Evolutionary conservation across 2,113 vertebrate species (phyloP).

Genomic region (Catharus minimus): DNA sequence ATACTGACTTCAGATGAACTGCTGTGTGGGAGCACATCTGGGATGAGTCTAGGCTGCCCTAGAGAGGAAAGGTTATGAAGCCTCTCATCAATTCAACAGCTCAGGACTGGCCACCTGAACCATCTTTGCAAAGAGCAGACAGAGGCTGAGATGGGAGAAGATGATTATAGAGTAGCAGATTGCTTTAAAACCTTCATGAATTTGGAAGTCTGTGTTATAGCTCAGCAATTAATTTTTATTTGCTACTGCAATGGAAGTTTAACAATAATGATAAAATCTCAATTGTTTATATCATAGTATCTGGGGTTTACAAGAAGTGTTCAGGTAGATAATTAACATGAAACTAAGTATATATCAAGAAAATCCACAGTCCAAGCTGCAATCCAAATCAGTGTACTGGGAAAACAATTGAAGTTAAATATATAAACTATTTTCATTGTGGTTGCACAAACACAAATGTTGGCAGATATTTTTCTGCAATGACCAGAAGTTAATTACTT

Average conservation of each 20-base stretch:
- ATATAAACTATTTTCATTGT: neutral
- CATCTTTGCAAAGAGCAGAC: neutral
- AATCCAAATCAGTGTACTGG: neutral
- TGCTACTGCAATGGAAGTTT: neutral
- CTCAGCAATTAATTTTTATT: neutral
- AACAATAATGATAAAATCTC: neutral
- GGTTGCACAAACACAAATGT: neutral
- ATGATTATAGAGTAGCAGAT: neutral
- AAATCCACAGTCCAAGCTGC: neutral
- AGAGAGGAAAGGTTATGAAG: neutral
- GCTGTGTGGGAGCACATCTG: neutral
- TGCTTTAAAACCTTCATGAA: neutral
- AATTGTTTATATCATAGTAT: neutral
- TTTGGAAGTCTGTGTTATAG: neutral
- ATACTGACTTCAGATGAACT: neutral
- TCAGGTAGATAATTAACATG: neutral
- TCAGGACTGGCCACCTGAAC: neutral
- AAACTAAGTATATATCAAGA: neutral
- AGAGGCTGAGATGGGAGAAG: neutral
- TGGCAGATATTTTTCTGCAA: neutral
- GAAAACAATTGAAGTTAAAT: neutral
- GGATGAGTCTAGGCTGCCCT: neutral
- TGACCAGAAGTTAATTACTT: neutral
- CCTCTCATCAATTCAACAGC: neutral
- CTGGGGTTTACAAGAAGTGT: neutral